These are phyloP conservation scores for Patella depressa DNA, from an alignment of 2,888 invertebrate species.

Conservation along the genomic window DNA sequence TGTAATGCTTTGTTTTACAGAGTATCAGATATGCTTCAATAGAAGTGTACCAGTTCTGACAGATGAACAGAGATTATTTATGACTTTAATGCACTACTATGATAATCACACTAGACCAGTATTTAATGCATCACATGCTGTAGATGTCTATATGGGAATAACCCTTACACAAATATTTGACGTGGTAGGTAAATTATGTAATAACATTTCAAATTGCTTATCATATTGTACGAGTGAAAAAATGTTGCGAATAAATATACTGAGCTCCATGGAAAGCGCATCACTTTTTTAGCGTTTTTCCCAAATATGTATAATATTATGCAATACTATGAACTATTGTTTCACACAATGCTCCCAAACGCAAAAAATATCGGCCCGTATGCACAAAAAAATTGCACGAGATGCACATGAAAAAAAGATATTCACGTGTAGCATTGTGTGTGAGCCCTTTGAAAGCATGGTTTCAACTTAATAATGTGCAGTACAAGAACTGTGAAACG, in stretches of 20 bases:
- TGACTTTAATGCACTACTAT: conserved; percentile 58
- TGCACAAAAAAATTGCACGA: no score
- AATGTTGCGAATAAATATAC: neutral
- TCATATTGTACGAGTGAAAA: neutral
- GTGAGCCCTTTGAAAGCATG: no score
- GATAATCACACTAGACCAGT: conserved; percentile 64
- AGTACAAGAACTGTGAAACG: no score
- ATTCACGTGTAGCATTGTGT: no score
- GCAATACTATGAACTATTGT: no score
- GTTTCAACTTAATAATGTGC: no score
- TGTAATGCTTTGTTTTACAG: conserved; percentile 5
- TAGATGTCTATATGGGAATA: conserved; percentile 63
- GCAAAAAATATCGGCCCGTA: no score
- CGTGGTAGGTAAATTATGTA: conserved; percentile 54
- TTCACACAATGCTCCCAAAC: no score
- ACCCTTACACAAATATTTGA: conserved; percentile 68
- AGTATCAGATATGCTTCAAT: conserved; percentile 34
- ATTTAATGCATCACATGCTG: conserved; percentile 63
- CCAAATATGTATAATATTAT: no score
- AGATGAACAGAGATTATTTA: conserved; percentile 64
- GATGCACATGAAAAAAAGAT: no score
- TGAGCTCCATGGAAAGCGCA: no score
- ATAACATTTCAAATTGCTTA: neutral
- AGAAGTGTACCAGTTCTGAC: conserved; percentile 39
- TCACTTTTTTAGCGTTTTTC: no score